Evolutionary conservation across 2,888 invertebrate genomes (phyloP).

Genomic region (Myopa testacea): DNA sequence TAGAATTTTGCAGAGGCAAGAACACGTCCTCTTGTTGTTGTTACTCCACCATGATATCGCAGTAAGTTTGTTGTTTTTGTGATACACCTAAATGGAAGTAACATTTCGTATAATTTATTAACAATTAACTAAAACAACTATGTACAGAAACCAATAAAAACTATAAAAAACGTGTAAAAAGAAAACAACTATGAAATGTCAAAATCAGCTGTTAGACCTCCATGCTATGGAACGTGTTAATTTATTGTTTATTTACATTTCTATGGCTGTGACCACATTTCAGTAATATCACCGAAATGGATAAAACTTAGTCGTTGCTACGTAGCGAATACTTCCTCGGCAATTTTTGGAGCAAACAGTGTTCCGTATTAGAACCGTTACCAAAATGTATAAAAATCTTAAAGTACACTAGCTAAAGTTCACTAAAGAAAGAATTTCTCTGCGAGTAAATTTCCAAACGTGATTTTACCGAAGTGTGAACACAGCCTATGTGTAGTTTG

Average conservation of each 20-base stretch:
- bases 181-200: background rate
- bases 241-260: background rate
- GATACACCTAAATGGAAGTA: constrained; percentile 43
- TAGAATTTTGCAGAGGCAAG: constrained; percentile 46
- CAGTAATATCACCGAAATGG: too few relatives aligned
- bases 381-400: too few relatives aligned
- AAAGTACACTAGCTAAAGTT: too few relatives aligned
- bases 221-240: constrained; percentile 1
- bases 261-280: too few relatives aligned
- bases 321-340: too few relatives aligned
- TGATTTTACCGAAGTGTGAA: too few relatives aligned
- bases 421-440: too few relatives aligned
- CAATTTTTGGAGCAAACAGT: too few relatives aligned
- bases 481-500: too few relatives aligned
- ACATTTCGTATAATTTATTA: constrained; percentile 43
- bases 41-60: constrained; percentile 18
- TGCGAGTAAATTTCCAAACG: too few relatives aligned
- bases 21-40: constrained; percentile 29
- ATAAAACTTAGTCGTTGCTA: too few relatives aligned
- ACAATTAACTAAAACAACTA: background rate
- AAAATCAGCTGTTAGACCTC: constrained; percentile 25
- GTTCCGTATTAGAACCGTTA: too few relatives aligned
- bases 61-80: constrained; percentile 42
- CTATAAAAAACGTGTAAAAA: background rate
- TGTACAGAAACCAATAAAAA: constrained; percentile 2